phyloP scores from a whole-genome alignment of 2,888 invertebrate species.

The Eilema griseolum region DNA sequence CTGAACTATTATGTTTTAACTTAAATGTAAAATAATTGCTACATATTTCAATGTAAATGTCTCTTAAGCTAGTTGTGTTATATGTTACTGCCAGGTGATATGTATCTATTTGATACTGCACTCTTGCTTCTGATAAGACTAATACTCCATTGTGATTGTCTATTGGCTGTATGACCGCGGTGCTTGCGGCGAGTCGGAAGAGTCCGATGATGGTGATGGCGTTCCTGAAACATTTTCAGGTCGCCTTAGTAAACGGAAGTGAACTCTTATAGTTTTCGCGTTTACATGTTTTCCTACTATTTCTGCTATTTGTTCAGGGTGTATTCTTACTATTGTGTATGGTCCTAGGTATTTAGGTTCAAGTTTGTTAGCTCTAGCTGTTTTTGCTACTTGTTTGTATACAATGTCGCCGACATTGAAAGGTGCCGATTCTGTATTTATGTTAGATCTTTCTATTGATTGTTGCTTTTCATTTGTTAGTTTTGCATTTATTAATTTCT shows the following conservation, averaged over 20 bases:
- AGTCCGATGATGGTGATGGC: slow-evolving; percentile 37
- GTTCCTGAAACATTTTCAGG: slow-evolving; percentile 48
- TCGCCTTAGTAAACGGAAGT: slow-evolving; percentile 46
- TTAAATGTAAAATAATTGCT: slow-evolving; percentile 3
- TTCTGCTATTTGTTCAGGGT: slow-evolving; percentile 49
- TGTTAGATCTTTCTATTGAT: slow-evolving; percentile 6
- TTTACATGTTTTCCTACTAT: slow-evolving; percentile 52
- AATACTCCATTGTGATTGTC: slow-evolving; percentile 47
- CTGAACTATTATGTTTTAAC: neutral
- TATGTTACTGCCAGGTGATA: slow-evolving; percentile 1
- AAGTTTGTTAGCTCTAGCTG: neutral
- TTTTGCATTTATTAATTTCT: neutral
- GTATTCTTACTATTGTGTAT: slow-evolving; percentile 28
- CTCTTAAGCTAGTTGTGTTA: neutral
- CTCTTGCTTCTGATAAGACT: slow-evolving; percentile 43
- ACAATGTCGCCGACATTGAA: slow-evolving; percentile 1
- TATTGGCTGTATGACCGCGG: slow-evolving; percentile 41
- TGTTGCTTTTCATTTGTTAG: neutral
- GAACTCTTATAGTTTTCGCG: slow-evolving; percentile 49
- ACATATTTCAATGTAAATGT: neutral
- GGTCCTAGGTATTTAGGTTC: slow-evolving; percentile 3
- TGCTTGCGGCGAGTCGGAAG: slow-evolving; percentile 35
- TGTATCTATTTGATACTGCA: slow-evolving; percentile 3
- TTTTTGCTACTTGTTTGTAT: slow-evolving; percentile 4
- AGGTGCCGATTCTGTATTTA: neutral